phyloP scores from a whole-genome alignment of 2,888 invertebrate genomes.

The Eucera pruinosa region DNA sequence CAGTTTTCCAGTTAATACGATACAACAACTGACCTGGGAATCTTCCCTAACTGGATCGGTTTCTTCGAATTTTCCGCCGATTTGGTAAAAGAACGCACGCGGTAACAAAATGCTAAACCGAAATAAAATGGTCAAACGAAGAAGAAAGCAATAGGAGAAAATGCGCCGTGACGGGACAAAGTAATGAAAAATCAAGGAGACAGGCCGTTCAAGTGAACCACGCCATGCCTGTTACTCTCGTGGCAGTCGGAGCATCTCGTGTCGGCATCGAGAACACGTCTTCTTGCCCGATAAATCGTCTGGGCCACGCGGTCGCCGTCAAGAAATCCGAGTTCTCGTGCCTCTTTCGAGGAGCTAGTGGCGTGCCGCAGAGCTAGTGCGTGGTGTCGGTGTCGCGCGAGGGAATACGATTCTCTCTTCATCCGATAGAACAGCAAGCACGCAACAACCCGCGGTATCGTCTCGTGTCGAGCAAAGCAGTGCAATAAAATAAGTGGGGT shows the following conservation, averaged over 20 bases:
- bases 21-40: constrained; percentile 31
- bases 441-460: constrained; percentile 60
- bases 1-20: constrained; percentile 30
- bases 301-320: constrained; percentile 64
- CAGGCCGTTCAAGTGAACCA: constrained; percentile 54
- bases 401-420: constrained; percentile 53
- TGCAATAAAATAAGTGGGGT: constrained; percentile 69
- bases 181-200: constrained; percentile 39
- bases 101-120: background rate
- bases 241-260: constrained; percentile 61
- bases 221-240: constrained; percentile 76
- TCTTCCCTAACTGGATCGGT: constrained; percentile 32
- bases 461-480: constrained; percentile 45
- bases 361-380: constrained; percentile 63
- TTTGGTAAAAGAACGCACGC: constrained; percentile 17
- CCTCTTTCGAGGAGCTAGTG: constrained; percentile 57
- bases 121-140: constrained; percentile 2
- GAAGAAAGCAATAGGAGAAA: constrained; percentile 27
- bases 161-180: constrained; percentile 27
- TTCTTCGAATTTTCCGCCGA: constrained; percentile 48
- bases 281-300: constrained; percentile 58
- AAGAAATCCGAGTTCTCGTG: constrained; percentile 61
- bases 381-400: constrained; percentile 68
- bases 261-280: constrained; percentile 68
- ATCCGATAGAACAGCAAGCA: constrained; percentile 51